A percentile compares a stretch with the other conserved stretches of the same genome.
Conservation (phyloP, 2,797 vertebrate species). For the Molossus molossus region DNA sequence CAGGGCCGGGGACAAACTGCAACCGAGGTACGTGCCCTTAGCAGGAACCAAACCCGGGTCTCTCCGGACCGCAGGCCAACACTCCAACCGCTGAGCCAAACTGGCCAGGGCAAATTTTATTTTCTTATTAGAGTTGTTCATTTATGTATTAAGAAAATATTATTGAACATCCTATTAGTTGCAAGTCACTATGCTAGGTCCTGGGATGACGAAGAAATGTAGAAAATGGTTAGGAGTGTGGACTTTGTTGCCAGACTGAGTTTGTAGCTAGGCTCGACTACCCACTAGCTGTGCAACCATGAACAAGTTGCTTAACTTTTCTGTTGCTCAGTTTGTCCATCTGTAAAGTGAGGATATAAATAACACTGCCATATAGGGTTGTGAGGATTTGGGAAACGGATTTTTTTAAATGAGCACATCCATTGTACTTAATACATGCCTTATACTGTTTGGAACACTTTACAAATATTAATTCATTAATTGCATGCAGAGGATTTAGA, state of each 20-base stretch:
- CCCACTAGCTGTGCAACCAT: not conserved
- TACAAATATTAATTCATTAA: no score
- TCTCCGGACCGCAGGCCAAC: no score
- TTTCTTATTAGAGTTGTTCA: not conserved
- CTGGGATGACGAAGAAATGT: not conserved
- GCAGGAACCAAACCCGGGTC: no score
- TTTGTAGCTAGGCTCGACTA: not conserved
- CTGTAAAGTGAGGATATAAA: not conserved
- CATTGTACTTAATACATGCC: not conserved
- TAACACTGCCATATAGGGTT: not conserved
- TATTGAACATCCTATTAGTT: not conserved
- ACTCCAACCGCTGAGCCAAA: no score
- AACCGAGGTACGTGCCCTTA: no score
- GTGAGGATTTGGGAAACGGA: not conserved
- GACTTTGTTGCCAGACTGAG: not conserved
- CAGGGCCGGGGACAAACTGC: no score
- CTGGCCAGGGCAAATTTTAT: not conserved
- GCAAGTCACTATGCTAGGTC: not conserved
- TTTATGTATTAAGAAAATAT: constrained; percentile 5
- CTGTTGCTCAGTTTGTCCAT: constrained; percentile 9
- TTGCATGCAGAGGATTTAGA: not conserved
- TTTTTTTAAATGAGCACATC: not conserved
- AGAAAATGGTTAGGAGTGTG: not conserved
- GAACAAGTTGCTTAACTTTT: constrained; percentile 3
- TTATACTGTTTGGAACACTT: not conserved